A percentile compares a stretch with the other conserved stretches of the same genome.
phyloP scores from a whole-genome alignment of 2,888 invertebrate species.

The Cerastis leucographa region DNA sequence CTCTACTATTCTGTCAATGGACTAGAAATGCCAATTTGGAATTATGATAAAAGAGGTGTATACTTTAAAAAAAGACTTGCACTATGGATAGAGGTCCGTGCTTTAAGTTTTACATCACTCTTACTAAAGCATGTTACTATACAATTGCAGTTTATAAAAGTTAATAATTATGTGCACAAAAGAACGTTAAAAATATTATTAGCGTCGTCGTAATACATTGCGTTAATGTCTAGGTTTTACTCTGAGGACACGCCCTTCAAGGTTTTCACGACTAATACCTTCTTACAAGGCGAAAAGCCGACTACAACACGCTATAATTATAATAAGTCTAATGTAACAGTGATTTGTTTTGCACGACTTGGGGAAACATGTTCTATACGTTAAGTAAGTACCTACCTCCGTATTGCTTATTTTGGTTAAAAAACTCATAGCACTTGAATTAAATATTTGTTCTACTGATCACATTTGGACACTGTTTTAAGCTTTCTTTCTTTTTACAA shows the following conservation, averaged over 20 bases:
- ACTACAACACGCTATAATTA: constrained; percentile 16
- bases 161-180: constrained; percentile 22
- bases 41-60: background rate
- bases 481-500: too few relatives aligned
- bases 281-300: constrained; percentile 50
- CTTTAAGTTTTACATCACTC: constrained; percentile 4
- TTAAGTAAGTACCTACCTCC: background rate
- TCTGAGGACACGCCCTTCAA: constrained; percentile 41
- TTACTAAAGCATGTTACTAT: constrained; percentile 11
- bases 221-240: constrained; percentile 8
- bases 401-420: background rate
- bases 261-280: constrained; percentile 45
- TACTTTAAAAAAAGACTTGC: background rate
- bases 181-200: constrained; percentile 40
- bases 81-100: background rate
- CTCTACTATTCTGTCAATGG: background rate
- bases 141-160: constrained; percentile 8
- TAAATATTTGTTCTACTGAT: too few relatives aligned
- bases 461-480: background rate
- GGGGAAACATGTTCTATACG: background rate
- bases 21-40: constrained; percentile 18
- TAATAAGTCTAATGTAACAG: constrained; percentile 5
- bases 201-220: constrained; percentile 3
- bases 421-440: too few relatives aligned
- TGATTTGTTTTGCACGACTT: constrained; percentile 10